phyloP scores from a whole-genome alignment of 2,113 vertebrate genomes.

The Bufo gargarizans region DNA sequence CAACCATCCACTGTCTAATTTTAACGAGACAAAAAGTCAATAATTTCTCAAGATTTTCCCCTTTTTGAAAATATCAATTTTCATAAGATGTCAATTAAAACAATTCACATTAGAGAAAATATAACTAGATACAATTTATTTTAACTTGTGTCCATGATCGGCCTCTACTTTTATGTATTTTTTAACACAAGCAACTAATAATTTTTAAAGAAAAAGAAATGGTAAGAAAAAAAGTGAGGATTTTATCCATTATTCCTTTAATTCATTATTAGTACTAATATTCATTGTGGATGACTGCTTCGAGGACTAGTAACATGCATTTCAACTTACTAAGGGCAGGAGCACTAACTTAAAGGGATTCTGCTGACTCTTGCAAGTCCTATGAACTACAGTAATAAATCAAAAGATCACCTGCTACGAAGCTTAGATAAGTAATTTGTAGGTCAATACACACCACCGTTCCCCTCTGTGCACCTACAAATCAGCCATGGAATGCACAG shows the following conservation, averaged over 20 bases:
- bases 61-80: neutral
- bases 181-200: too few species aligned
- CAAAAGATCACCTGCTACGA: too few species aligned
- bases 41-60: neutral
- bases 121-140: neutral
- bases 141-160: too few species aligned
- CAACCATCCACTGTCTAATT: neutral
- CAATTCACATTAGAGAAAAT: neutral
- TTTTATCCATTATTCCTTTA: neutral
- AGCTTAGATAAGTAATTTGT: too few species aligned
- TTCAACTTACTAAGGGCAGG: neutral
- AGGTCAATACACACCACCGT: too few species aligned
- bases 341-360: neutral
- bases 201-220: neutral
- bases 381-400: too few species aligned
- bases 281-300: neutral
- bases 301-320: neutral
- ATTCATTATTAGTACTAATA: neutral
- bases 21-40: neutral
- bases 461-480: too few species aligned
- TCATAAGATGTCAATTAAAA: neutral
- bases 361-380: too few species aligned
- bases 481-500: too few species aligned
- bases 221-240: neutral
- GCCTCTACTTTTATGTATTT: too few species aligned